Base-by-base conservation (phyloP, 2,888 invertebrate genomes). In the Nomada ferruginata region DNA sequence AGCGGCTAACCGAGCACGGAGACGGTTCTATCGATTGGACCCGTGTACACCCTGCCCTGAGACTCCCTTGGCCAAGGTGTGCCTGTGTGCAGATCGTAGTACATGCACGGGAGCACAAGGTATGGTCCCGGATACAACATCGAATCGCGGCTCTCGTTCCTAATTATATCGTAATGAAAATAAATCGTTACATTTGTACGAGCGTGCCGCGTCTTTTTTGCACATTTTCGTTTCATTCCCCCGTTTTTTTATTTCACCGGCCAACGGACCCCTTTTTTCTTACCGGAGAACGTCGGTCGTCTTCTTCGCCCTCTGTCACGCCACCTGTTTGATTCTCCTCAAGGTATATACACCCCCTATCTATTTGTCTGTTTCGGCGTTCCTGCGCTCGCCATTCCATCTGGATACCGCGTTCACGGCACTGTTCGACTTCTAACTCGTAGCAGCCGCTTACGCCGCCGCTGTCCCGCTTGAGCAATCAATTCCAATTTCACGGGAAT, bases 101-200 rank as follows among this genome's bases (percentile, higher is more conserved):
- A 20, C 18, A 26, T 11, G 72, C 36, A 47, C 36, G 15, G 52
- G 10, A 70, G 13, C 44, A 68, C 47, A 50, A n/a, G 42, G 55
- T 26, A 13, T 15, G 9, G 36, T 18, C 29, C 5, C n/a, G 60
- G 61, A 60, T 26, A 60, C 64, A 52, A 68, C 64, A 73, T 73
- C 69, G 76, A 82, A 78, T 78, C 79, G 66, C 77, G 70, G 69
- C 63, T 81, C 80, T 82, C 79, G 70, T 76, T 87, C 84, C 87
- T 90, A 91, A 92, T 92, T 91, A 91, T 89, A 68, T 64, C 78
- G 76, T 91, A 92, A 92, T 91, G 90, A 88, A 92, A 91, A 92
- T 89, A 92, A 90, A 92, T 92, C 86, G 92, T 87, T 90, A 89
- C 88, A 91, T 92, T 89, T 89, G 90, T 90, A 90, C 75, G 72